Percentiles rank a stretch among this genome's conserved stretches.
phyloP scores from a whole-genome alignment of 2,113 vertebrate genomes.

The Heliornis fulica region DNA sequence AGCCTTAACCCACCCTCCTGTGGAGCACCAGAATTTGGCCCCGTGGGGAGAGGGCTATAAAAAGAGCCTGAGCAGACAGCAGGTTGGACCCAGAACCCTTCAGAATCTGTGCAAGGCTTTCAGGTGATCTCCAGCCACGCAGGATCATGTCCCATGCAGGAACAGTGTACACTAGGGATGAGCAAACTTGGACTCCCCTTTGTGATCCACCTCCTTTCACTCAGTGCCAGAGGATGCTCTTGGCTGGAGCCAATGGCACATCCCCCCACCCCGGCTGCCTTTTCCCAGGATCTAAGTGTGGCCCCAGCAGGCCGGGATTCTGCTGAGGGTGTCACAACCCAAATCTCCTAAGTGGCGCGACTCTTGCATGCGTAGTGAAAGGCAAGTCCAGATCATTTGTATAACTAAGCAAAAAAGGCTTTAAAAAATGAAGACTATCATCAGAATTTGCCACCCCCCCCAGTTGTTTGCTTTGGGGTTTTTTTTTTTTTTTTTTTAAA shows the following conservation, averaged over 20 bases:
- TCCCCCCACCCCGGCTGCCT: too few relatives aligned
- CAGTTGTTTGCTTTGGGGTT: background rate
- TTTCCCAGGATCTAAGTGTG: background rate
- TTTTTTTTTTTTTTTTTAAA: background rate
- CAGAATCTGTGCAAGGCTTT: background rate
- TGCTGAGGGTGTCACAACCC: background rate
- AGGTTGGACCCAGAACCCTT: background rate
- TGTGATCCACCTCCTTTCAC: background rate
- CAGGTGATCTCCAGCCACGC: fast-evolving
- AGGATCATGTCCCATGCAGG: background rate
- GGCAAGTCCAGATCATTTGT: background rate
- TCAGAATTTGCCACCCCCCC: background rate
- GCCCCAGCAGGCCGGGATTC: background rate
- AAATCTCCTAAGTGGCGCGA: fast-evolving
- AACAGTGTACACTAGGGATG: background rate
- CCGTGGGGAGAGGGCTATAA: background rate
- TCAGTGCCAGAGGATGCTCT: background rate
- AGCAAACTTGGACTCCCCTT: background rate
- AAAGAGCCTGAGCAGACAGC: background rate
- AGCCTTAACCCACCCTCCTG: background rate
- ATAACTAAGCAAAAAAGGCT: background rate
- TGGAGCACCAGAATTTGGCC: background rate
- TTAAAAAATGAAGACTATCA: background rate
- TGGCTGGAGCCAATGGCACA: background rate
- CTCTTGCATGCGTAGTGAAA: background rate